phyloP scores from a whole-genome alignment of 2,113 vertebrate genomes.

The Apus apus region DNA sequence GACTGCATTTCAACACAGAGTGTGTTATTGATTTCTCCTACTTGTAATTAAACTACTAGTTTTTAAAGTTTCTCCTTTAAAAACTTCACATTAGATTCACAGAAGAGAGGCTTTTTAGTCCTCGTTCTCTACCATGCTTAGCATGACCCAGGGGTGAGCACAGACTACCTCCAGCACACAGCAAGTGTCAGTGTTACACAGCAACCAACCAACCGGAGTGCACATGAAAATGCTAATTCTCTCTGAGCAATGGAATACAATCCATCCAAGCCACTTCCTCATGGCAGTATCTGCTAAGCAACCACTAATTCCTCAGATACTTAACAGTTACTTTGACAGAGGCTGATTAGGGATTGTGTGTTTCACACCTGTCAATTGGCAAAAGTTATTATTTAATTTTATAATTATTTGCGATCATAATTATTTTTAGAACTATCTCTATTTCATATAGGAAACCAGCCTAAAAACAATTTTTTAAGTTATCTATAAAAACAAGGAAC shows the following conservation, averaged over 20 bases:
- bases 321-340: neutral
- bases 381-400: neutral
- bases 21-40: neutral
- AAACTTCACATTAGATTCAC: neutral
- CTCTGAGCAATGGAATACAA: neutral
- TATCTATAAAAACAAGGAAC: neutral
- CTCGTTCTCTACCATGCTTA: neutral
- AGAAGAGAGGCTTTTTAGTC: neutral
- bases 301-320: neutral
- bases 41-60: neutral
- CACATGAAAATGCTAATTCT: neutral
- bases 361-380: neutral
- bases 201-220: neutral
- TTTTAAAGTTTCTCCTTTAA: neutral
- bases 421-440: neutral
- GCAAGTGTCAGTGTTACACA: neutral
- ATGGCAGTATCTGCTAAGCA: neutral
- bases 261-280: neutral
- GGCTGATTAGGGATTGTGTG: neutral
- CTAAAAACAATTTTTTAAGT: neutral
- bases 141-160: neutral
- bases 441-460: neutral
- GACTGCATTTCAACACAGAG: neutral
- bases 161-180: rapidly evolving
- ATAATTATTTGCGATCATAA: neutral